Evolutionary conservation across 2,888 invertebrate genomes (phyloP).

Genomic region (Lottia scabra): DNA sequence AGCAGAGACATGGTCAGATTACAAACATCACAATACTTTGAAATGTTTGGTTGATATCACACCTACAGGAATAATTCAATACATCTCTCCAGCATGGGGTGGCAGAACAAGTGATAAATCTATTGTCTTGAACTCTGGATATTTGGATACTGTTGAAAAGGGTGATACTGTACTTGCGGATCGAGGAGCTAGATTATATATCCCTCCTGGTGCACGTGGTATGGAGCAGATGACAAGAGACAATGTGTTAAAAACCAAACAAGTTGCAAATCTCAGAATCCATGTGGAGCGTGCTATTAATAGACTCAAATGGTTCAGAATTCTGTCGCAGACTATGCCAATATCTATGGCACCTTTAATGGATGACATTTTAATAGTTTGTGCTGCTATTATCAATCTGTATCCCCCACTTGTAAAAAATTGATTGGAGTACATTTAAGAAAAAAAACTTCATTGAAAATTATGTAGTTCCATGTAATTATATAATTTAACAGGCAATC

Average conservation of each 20-base stretch:
- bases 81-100: constrained; percentile 29
- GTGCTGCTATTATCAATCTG: constrained; percentile 32
- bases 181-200: not conserved
- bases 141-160: constrained; percentile 23
- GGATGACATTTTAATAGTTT: constrained; percentile 35
- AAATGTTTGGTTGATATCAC: constrained; percentile 22
- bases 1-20: constrained; percentile 23
- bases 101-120: constrained; percentile 30
- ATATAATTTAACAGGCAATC: too few species aligned
- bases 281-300: constrained; percentile 34
- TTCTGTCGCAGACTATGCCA: constrained; percentile 28
- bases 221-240: constrained; percentile 11
- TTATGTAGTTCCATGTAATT: too few species aligned
- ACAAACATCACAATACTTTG: constrained; percentile 26
- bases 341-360: constrained; percentile 26
- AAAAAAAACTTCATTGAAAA: not conserved
- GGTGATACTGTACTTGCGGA: constrained; percentile 31
- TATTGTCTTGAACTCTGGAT: constrained; percentile 24
- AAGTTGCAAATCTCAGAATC: constrained; percentile 32
- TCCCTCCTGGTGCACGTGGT: not conserved
- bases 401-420: constrained; percentile 24
- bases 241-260: constrained; percentile 23
- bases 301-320: constrained; percentile 30
- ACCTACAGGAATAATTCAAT: constrained; percentile 24
- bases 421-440: too few species aligned